A percentile compares a stretch with the other conserved stretches of the same genome.
These are phyloP conservation scores for Chlorospingus semifuscus DNA, from an alignment of 2,797 vertebrate species.

Conservation along the genomic window DNA sequence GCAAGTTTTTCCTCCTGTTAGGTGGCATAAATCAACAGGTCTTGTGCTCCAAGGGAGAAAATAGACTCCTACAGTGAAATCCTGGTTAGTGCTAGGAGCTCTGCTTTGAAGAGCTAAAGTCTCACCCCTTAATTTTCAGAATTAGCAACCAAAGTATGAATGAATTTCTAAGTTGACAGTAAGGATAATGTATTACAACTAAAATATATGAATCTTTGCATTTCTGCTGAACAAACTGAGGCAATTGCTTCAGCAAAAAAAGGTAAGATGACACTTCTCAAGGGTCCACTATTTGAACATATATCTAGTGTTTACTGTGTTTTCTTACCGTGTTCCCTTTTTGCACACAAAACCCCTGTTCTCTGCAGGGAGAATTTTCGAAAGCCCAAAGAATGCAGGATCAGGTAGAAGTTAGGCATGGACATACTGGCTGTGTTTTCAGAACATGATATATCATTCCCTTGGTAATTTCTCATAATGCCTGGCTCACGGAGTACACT, in stretches of 20 bases:
- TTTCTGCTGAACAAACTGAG: background rate
- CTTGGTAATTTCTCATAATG: background rate
- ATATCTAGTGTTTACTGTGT: background rate
- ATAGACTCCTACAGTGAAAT: background rate
- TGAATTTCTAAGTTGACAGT: background rate
- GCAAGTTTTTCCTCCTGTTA: background rate
- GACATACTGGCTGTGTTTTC: background rate
- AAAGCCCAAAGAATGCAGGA: background rate
- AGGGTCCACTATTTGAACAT: background rate
- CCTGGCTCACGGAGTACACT: background rate
- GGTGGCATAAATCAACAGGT: background rate
- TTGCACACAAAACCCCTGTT: background rate
- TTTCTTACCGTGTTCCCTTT: background rate
- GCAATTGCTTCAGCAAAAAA: background rate
- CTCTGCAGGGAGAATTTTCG: background rate
- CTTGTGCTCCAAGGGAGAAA: background rate
- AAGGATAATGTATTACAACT: background rate
- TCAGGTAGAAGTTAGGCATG: background rate
- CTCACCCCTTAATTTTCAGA: background rate
- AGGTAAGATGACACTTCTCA: background rate
- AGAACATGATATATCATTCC: background rate
- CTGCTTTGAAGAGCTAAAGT: background rate
- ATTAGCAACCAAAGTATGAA: background rate
- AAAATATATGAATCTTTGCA: background rate
- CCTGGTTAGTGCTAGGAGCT: background rate